Evolutionary conservation across 1,140 invertebrate species (phyloP).

Genomic region (Lepidurus packardi): DNA sequence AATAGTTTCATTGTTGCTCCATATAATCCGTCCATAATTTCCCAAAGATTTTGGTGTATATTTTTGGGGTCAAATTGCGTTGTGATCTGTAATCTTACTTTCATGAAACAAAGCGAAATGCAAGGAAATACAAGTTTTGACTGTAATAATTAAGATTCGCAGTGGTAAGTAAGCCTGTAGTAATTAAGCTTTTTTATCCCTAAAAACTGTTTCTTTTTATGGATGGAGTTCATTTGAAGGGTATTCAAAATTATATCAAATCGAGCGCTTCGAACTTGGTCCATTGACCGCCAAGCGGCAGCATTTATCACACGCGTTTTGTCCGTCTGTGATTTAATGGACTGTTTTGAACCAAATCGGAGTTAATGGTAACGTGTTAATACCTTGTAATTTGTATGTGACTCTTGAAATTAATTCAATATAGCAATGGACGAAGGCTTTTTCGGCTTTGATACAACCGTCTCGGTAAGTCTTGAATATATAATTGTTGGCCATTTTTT

Average conservation of each 20-base stretch:
- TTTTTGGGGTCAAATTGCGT: background rate
- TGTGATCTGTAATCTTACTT: background rate
- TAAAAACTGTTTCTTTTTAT: background rate
- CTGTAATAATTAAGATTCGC: background rate
- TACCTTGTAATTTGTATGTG: background rate
- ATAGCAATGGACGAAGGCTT: constrained; percentile 29
- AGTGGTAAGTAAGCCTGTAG: background rate
- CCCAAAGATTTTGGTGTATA: background rate
- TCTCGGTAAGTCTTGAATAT: constrained; percentile 26
- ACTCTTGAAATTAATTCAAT: background rate
- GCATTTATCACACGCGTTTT: background rate
- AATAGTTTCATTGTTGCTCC: background rate
- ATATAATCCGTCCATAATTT: background rate
- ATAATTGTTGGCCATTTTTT: background rate
- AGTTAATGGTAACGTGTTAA: background rate
- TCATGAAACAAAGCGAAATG: background rate
- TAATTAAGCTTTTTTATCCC: background rate
- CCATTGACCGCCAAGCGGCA: background rate
- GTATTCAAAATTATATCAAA: background rate
- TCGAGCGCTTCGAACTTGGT: background rate
- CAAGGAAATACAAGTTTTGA: background rate
- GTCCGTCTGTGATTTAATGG: background rate
- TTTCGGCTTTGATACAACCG: constrained; percentile 34
- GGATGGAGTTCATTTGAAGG: background rate
- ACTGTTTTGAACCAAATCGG: background rate